Conservation (phyloP, 2,797 vertebrate species). For the Chrosomus eos region DNA sequence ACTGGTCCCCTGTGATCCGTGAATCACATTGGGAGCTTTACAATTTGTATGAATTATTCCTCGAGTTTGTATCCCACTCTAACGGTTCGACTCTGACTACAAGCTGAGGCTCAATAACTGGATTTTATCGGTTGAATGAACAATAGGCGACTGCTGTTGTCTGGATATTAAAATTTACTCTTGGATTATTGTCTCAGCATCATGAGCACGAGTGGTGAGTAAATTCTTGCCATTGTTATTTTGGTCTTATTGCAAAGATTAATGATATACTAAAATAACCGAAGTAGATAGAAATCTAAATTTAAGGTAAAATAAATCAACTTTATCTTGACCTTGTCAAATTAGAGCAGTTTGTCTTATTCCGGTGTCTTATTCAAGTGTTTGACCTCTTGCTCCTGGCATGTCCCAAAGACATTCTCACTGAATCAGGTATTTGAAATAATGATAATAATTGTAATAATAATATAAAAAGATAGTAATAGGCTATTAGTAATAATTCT, state of each 20-base stretch:
- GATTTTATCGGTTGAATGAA: slow-evolving; percentile 40
- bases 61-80: slow-evolving; percentile 15
- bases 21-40: slow-evolving; percentile 2
- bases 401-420: slow-evolving; percentile 11
- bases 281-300: not conserved
- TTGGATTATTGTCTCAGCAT: slow-evolving; percentile 70
- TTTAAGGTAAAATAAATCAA: not conserved
- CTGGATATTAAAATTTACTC: slow-evolving; percentile 60
- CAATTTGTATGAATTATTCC: not conserved
- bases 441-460: not conserved
- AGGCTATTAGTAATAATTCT: not conserved
- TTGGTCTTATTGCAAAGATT: not conserved
- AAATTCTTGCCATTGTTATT: slow-evolving; percentile 53
- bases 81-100: slow-evolving; percentile 34
- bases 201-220: slow-evolving; percentile 84
- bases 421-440: not conserved
- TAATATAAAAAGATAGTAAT: no score
- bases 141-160: slow-evolving; percentile 15
- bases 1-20: slow-evolving; percentile 7
- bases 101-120: slow-evolving; percentile 5
- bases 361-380: not conserved
- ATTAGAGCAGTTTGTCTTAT: not conserved
- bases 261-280: not conserved
- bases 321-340: slow-evolving; percentile 11
- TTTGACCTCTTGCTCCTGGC: slow-evolving; percentile 6